Base-by-base conservation (phyloP, 2,888 invertebrate genomes). In the Didymodactylos carnosus region DNA sequence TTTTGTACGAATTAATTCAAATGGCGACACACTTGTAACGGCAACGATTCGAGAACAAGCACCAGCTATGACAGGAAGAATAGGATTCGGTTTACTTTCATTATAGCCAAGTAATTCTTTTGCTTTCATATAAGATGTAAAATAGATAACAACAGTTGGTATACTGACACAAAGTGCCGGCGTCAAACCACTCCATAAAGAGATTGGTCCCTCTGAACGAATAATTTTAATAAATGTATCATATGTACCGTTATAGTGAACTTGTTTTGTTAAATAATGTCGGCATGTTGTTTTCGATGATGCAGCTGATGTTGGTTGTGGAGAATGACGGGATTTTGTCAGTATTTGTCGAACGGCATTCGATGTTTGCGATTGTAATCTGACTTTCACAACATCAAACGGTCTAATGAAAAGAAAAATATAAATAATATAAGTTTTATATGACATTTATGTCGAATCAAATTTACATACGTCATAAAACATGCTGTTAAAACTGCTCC, bases 371-470 rank as follows among this genome's bases (percentile, higher is more conserved):
- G 92, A 89, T 85, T 98, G 98, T 53, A 99, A 86, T 71, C 98
- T 88, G 76, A 95, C 94, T 86, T 99, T 99, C 0, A 99, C 91
- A 19, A 98, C 98, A 86, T 99, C 98, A 78, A 99, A 85, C 0
- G 98, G 98, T 0, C 62, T 62, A 35, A 10, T 35, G n/a, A n/a
- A n/a, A n/a, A n/a, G n/a, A n/a, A n/a, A n/a, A n/a, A 53, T 0
- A 29, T 25, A 27, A 35, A 62, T 4, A 35, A 7, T 35, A n/a
- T 11, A 35, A 5, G 13, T n/a, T 14, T 62, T 62, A 62, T 19
- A 62, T 19, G 35, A 35, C 16, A 35, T 35, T 62, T 19, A 27
- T 7, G 13, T 27, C 5, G 4, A 29, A 6, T 14, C 29, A 16
- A 14, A 62, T 35, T n/a, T 35, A 35, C 29, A 62, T 19, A 62